phyloP scores from a whole-genome alignment of 2,888 invertebrate species.

The Boloria euphrosyne region DNA sequence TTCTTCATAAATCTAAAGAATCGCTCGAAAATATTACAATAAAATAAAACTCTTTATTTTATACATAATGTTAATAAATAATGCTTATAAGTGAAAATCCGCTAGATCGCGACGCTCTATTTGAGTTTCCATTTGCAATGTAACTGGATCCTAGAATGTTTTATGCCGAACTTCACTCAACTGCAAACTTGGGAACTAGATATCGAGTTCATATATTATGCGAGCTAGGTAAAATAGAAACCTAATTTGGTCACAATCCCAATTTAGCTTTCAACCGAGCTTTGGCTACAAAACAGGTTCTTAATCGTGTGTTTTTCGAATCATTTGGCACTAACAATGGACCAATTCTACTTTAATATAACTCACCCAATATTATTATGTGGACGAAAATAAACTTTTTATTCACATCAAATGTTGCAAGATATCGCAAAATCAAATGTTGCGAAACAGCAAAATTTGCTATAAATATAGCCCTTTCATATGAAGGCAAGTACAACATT shows the following conservation, averaged over 20 bases:
- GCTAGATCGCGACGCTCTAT: constrained; percentile 41
- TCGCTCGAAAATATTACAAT: no score
- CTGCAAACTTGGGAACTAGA: constrained; percentile 37
- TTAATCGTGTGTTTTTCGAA: constrained; percentile 29
- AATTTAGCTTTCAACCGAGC: constrained; percentile 25
- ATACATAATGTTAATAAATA: constrained; percentile 1
- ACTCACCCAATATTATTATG: neutral
- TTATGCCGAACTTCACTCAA: constrained; percentile 38
- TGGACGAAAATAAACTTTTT: no score
- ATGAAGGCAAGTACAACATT: constrained; percentile 3
- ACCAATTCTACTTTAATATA: constrained; percentile 17
- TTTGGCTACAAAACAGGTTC: constrained; percentile 32
- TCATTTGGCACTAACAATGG: constrained; percentile 33
- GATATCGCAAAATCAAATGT: no score
- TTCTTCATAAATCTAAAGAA: no score
- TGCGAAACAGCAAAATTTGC: no score
- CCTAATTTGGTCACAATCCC: constrained; percentile 22
- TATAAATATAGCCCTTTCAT: constrained; percentile 10
- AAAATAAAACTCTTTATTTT: neutral
- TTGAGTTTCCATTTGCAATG: constrained; percentile 39
- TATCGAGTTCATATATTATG: constrained; percentile 25
- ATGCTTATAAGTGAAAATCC: constrained; percentile 33
- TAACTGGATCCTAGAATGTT: constrained; percentile 42
- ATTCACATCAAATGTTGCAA: no score
- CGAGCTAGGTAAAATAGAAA: constrained; percentile 18